Evolutionary conservation across 2,797 vertebrate species (phyloP).

Genomic region (Hemibagrus guttatus): DNA sequence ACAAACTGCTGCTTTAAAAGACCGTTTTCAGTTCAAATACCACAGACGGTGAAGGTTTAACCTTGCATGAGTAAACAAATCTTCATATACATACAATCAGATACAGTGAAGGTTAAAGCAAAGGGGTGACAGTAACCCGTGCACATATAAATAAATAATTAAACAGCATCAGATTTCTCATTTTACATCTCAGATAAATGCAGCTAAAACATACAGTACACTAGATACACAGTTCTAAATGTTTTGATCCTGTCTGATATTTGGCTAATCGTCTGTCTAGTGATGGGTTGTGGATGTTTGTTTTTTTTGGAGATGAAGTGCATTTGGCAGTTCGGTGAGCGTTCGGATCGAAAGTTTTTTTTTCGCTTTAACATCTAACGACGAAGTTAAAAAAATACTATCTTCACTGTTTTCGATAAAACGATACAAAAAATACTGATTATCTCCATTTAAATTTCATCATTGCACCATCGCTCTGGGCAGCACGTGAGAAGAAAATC

Average conservation of each 20-base stretch:
- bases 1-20: background rate
- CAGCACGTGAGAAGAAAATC: constrained; percentile 71
- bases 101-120: constrained; percentile 60
- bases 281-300: background rate
- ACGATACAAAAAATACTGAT: constrained; percentile 80
- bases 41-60: constrained; percentile 28
- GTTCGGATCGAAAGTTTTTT: constrained; percentile 39
- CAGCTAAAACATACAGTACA: constrained; percentile 35
- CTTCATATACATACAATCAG: constrained; percentile 62
- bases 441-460: constrained; percentile 71
- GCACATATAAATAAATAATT: constrained; percentile 58
- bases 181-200: constrained; percentile 61
- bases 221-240: background rate
- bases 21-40: background rate
- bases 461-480: constrained; percentile 84
- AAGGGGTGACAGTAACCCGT: constrained; percentile 62
- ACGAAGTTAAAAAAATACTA: constrained; percentile 78
- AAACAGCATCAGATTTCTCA: constrained; percentile 50
- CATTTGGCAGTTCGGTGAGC: background rate
- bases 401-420: constrained; percentile 64
- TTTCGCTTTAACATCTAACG: constrained; percentile 56
- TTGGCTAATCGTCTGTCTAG: constrained; percentile 25
- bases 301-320: background rate
- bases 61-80: constrained; percentile 61
- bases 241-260: background rate